Percentiles rank a stretch among this genome's conserved stretches.
phyloP scores from a whole-genome alignment of 2,797 vertebrate species.

The Anabas testudineus region DNA sequence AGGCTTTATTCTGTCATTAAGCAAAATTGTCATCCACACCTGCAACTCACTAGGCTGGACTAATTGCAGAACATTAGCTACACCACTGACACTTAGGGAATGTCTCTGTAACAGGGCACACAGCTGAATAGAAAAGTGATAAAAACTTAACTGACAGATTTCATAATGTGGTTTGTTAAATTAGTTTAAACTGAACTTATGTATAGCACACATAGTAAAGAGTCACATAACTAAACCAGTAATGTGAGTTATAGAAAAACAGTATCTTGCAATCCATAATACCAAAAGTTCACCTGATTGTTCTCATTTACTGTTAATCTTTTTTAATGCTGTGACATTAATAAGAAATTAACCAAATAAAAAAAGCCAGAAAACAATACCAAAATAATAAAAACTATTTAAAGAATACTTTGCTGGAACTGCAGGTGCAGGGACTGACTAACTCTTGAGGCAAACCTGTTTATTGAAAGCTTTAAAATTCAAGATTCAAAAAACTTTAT shows the following conservation, averaged over 20 bases:
- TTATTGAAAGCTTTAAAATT: no score
- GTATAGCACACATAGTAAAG: no score
- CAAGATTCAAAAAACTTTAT: constrained; percentile 14
- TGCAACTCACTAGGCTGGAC: constrained; percentile 41
- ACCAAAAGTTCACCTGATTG: no score
- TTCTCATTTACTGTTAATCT: no score
- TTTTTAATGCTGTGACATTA: no score
- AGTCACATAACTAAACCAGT: no score
- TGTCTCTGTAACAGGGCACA: constrained; percentile 13
- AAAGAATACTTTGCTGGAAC: no score
- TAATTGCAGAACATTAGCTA: constrained; percentile 46
- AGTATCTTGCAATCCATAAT: background rate
- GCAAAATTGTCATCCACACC: constrained; percentile 43
- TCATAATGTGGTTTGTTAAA: background rate
- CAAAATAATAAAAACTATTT: no score
- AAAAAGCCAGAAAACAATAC: no score
- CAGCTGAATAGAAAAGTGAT: constrained; percentile 9
- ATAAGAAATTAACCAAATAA: no score
- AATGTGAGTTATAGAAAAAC: background rate
- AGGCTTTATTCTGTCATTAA: constrained; percentile 40
- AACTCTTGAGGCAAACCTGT: no score
- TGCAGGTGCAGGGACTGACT: no score
- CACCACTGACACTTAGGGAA: constrained; percentile 5
- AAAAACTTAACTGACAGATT: background rate
- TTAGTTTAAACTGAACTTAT: background rate